phyloP scores from a whole-genome alignment of 2,888 invertebrate species.

The Agrotis exclamationis region DNA sequence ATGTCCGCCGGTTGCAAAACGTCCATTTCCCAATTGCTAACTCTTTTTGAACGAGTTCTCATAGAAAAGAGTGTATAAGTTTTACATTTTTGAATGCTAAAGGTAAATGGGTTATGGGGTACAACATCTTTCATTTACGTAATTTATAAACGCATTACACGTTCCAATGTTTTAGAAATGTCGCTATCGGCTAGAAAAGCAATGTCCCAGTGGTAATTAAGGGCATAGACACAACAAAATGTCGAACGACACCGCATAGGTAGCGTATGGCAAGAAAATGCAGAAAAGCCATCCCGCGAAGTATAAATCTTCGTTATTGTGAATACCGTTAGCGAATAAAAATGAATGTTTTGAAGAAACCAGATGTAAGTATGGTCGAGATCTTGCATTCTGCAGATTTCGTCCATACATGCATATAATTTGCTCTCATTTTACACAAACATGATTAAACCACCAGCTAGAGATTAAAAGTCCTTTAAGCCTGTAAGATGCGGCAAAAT shows the following conservation, averaged over 20 bases:
- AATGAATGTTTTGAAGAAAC: too few relatives aligned
- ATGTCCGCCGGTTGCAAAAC: too few relatives aligned
- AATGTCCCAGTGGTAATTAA: constrained; percentile 59
- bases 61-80: background rate
- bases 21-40: too few relatives aligned
- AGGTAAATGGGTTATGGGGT: too few relatives aligned
- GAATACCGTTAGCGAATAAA: too few relatives aligned
- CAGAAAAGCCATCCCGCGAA: constrained; percentile 15
- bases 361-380: too few relatives aligned
- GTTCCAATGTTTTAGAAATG: constrained; percentile 39
- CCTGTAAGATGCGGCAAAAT: background rate
- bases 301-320: too few relatives aligned
- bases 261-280: background rate
- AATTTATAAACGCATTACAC: constrained; percentile 30
- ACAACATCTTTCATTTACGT: constrained; percentile 9
- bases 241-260: constrained; percentile 27
- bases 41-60: background rate
- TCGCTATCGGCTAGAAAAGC: constrained; percentile 47
- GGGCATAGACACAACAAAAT: constrained; percentile 63
- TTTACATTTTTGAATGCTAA: background rate
- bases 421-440: too few relatives aligned
- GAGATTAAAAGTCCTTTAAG: background rate
- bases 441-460: too few relatives aligned
- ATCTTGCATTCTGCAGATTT: too few relatives aligned
- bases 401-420: too few relatives aligned